Conservation (phyloP, 2,888 invertebrate species). For the Phania funesta region DNA sequence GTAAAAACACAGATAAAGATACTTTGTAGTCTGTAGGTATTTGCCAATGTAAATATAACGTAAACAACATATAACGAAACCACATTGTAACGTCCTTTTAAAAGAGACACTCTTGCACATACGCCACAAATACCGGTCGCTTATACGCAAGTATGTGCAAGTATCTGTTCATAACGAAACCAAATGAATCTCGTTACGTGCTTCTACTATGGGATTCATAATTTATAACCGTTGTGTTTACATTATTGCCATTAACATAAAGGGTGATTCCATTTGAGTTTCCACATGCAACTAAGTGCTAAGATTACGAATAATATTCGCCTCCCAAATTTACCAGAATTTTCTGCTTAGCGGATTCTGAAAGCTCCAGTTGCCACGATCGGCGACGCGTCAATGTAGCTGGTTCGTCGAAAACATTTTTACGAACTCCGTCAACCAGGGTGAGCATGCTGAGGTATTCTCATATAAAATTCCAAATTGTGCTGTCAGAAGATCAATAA, state of each 20-base stretch:
- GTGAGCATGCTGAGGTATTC: no score
- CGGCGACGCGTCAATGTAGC: no score
- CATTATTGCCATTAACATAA: slow-evolving; percentile 6
- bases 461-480: no score
- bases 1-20: background rate
- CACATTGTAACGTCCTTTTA: slow-evolving; percentile 48
- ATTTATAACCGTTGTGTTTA: slow-evolving; percentile 54
- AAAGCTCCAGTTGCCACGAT: no score
- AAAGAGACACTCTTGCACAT: slow-evolving; percentile 1
- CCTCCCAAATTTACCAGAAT: no score
- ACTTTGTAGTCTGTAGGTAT: slow-evolving; percentile 2
- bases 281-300: no score
- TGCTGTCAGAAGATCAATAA: no score
- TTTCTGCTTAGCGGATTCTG: no score
- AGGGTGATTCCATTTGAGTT: no score
- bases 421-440: no score
- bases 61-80: slow-evolving; percentile 53
- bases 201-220: slow-evolving; percentile 44
- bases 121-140: background rate
- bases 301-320: no score
- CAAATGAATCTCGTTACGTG: slow-evolving; percentile 54
- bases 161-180: slow-evolving; percentile 6
- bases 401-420: no score
- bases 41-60: slow-evolving; percentile 41
- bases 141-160: background rate